These are phyloP conservation scores for Urocitellus parryii DNA, from an alignment of 2,113 vertebrate genomes.

Conservation along the genomic window DNA sequence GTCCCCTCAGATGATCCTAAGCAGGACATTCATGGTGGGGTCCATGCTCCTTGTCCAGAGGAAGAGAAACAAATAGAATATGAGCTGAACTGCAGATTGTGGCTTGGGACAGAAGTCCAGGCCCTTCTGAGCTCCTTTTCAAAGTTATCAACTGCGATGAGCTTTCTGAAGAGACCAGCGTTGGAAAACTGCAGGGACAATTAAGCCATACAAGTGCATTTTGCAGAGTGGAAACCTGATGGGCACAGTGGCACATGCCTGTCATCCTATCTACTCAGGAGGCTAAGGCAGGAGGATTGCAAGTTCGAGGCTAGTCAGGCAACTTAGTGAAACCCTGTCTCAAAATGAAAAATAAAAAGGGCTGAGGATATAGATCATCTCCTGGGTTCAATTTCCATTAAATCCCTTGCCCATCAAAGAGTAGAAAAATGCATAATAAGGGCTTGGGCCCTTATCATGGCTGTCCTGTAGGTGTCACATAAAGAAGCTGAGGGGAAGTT, in stretches of 20 bases:
- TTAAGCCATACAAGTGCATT: not conserved
- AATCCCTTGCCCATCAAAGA: not conserved
- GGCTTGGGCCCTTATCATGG: not conserved
- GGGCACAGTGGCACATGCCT: too few species aligned
- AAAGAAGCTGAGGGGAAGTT: too few species aligned
- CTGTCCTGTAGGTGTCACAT: too few species aligned
- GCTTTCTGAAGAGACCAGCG: not conserved
- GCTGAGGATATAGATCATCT: too few species aligned
- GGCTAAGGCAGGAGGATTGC: too few species aligned
- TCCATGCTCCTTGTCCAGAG: fast-evolving
- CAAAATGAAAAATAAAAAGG: too few species aligned
- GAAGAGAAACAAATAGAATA: not conserved
- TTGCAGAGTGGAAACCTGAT: too few species aligned
- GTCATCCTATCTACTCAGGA: too few species aligned
- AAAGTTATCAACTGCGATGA: not conserved
- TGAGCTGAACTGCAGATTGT: not conserved
- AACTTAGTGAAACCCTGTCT: too few species aligned
- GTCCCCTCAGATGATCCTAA: not conserved
- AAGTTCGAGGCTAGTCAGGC: too few species aligned
- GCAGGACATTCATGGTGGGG: too few species aligned
- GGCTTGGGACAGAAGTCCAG: not conserved
- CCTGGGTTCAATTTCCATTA: too few species aligned
- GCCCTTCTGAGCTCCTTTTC: not conserved
- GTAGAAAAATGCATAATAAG: not conserved
- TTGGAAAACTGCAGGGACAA: not conserved